These are phyloP conservation scores for Erythrocebus patas DNA, from an alignment of 2,113 vertebrate genomes.

Conservation along the genomic window DNA sequence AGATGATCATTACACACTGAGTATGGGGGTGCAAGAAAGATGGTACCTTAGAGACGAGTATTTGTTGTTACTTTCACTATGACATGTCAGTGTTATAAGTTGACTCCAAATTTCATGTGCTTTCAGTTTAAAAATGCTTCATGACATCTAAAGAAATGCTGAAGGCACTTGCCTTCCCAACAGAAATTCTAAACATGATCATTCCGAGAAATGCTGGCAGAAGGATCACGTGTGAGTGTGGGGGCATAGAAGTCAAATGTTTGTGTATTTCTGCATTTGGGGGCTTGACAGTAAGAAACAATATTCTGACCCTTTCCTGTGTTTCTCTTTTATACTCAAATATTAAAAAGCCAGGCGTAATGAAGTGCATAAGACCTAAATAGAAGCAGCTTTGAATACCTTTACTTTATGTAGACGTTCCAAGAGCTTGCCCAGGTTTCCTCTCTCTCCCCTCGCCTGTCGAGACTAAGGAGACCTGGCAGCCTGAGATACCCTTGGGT, in stretches of 20 bases:
- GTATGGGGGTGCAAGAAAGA: not conserved
- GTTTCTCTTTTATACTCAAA: conserved; percentile 73
- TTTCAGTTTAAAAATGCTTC: conserved; percentile 19
- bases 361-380: conserved; percentile 76
- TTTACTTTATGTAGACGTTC: conserved; percentile 81
- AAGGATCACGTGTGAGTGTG: not conserved
- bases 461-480: conserved; percentile 89
- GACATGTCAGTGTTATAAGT: not conserved
- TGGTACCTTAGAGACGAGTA: too few relatives aligned
- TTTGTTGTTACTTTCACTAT: not conserved
- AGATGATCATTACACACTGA: not conserved
- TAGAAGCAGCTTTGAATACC: conserved; percentile 79
- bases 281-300: conserved; percentile 71
- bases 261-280: conserved; percentile 75
- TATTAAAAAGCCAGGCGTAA: conserved; percentile 76
- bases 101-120: not conserved
- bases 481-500: conserved; percentile 87
- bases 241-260: conserved; percentile 68
- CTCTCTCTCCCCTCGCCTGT: conserved; percentile 75
- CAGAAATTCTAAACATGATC: not conserved
- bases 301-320: conserved; percentile 79
- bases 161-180: conserved; percentile 20
- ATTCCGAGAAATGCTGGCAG: not conserved
- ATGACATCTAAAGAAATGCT: conserved; percentile 27
- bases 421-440: conserved; percentile 83